These are phyloP conservation scores for Neelides sp. DNA, from an alignment of 1,140 invertebrate genomes.

Conservation along the genomic window DNA sequence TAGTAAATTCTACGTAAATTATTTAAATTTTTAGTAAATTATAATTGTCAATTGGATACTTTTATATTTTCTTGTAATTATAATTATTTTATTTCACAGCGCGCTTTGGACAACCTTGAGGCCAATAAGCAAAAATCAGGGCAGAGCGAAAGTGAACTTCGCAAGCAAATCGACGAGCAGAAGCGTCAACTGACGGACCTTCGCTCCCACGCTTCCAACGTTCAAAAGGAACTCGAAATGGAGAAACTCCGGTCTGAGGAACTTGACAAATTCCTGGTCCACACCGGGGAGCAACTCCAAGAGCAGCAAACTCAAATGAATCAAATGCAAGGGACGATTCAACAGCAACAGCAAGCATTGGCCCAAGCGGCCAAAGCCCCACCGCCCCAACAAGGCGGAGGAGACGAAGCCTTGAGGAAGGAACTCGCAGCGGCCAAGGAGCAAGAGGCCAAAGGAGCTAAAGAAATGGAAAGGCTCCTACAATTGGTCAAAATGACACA, in stretches of 20 bases:
- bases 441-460: slow-evolving; percentile 62
- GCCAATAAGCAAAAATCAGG: no score
- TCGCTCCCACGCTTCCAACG: slow-evolving; percentile 13
- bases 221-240: slow-evolving; percentile 31
- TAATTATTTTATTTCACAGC: no score
- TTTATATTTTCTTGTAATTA: no score
- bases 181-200: slow-evolving; percentile 54
- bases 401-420: slow-evolving; percentile 1
- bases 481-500: slow-evolving; percentile 88
- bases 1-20: no score
- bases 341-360: slow-evolving; percentile 19
- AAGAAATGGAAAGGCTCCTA: slow-evolving; percentile 77
- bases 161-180: slow-evolving; percentile 58
- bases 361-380: slow-evolving; percentile 1
- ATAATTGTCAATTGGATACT: no score
- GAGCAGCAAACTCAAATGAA: neutral
- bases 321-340: slow-evolving; percentile 23
- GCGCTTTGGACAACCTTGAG: no score
- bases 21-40: no score
- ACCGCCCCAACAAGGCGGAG: neutral
- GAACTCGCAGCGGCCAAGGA: slow-evolving; percentile 42
- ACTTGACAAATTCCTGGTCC: slow-evolving; percentile 49
- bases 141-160: no score
- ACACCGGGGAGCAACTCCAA: neutral
- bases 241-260: slow-evolving; percentile 49